Evolutionary conservation across 2,113 vertebrate genomes (phyloP), one percentile per base, ranked within the genome.

Genomic region (Hirundichthys speculiger): DNA sequence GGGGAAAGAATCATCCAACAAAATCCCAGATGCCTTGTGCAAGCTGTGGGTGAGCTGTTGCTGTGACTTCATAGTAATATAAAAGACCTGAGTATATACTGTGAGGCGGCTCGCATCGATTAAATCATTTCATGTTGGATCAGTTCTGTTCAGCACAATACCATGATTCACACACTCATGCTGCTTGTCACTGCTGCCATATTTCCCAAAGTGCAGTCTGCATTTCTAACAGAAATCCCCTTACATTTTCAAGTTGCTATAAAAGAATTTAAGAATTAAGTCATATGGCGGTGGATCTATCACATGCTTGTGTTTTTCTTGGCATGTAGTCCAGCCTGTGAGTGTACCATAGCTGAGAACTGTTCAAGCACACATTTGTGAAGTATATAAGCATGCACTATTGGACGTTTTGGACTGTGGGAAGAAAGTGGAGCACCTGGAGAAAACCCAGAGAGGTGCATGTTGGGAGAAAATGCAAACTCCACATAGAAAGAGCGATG

Each of bases 11-110:
- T 90, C 76, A 78, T 59, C 27, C 0, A 18, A 46, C 47, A 56
- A 45, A 82, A 62, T 64, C 56, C 55, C 61, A 41, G 55, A 21
- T 10, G 40, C 39, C 14, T 5, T 10, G 21, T 40, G 16, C 58
- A 59, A 47, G 30, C 53, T 71, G 64, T 53, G 24, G 21, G 64
- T 43, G 21, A 62, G 72, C 70, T 27, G 59, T 73, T 59, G 7
- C 30, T 24, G 59, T 90, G 86, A 91, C 80, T 77, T 86, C 85
- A 85, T 73, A 50, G 62, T 58, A 62, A 83, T 80, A 81, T 81
- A 76, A 62, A 75, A 79, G 57, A 75, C 43, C 65, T 48, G 46
- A 51, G 54, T 79, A 72, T 77, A 73, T 82, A 34, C 75, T 38
- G 80, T 68, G 73, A 87, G 79, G 68, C 30, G 71, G 53, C 58